Base-by-base conservation (phyloP, 2,888 invertebrate species). In the Aromia moschata region DNA sequence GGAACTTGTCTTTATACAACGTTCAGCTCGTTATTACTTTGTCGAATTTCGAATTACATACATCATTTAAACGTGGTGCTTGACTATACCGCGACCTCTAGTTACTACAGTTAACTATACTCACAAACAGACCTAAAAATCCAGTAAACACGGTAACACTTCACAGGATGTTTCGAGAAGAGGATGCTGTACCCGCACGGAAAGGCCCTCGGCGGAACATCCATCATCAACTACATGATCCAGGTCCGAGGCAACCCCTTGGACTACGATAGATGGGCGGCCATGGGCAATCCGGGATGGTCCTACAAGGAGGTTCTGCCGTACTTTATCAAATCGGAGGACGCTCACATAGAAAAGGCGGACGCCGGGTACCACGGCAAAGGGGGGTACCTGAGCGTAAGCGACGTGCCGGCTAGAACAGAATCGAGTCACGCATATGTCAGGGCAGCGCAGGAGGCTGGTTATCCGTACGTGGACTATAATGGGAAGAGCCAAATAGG, bases 241-340 rank as follows among this genome's bases (percentile, higher is more conserved):
- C 85, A 86, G 74, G 81, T 84, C 1, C 77, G 87, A 46, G 87
- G 87, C 0, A 84, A 87, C 72, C 85, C 84, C 1, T 79, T 82
- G 4, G 91, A 93, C 73, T 93, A 90, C 80, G 89, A 93, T 71
- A 80, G 83, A 31, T 93, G 87, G 87, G 84, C 82, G 37, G 76
- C 73, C 3, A 72, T 81, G 51, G 87, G 86, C 4, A 84, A 84
- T 62, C 77, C 79, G 2, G 87, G 87, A 1, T 87, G 87, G 87
- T 72, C 76, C 2, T 82, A 77, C 70, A 63, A 77, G 38, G 79
- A 79, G 1, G 80, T 86, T 0, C 72, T 85, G 4, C 84, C 77
- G 0, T 80, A 80, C 62, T 81, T 80, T 60, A 70, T 74, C 44
- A 80, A 79, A 69, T 72, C 78, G 1, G 82, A 82, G 69, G 76